phyloP scores from a whole-genome alignment of 2,113 vertebrate species.

The Pedetes capensis region DNA sequence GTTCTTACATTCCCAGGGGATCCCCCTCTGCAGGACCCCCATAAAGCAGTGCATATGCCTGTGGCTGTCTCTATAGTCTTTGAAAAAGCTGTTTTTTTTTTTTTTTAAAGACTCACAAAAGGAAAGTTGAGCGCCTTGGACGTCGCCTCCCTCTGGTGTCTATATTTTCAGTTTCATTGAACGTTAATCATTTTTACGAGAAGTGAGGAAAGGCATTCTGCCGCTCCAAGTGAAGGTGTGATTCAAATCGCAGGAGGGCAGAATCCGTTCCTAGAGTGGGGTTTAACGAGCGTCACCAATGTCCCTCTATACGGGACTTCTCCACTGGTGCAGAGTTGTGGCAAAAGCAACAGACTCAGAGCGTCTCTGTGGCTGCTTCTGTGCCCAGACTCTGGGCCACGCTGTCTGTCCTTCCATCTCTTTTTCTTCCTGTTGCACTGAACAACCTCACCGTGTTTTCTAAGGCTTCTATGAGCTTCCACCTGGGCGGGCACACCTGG shows the following conservation, averaged over 20 bases:
- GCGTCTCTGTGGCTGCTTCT: background rate
- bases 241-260: background rate
- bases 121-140: background rate
- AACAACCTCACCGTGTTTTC: slow-evolving; percentile 45
- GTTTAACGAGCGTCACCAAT: background rate
- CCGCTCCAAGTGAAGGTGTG: background rate
- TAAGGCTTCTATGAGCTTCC: slow-evolving; percentile 64
- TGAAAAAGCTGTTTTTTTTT: slow-evolving; percentile 56
- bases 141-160: background rate
- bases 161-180: slow-evolving; percentile 56
- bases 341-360: background rate
- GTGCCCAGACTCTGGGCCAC: background rate
- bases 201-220: slow-evolving; percentile 1
- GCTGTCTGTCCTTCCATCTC: slow-evolving; percentile 38
- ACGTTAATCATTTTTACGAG: slow-evolving; percentile 45
- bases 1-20: background rate
- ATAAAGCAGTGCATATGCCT: background rate
- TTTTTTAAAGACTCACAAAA: slow-evolving; percentile 46
- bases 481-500: slow-evolving; percentile 69
- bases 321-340: background rate
- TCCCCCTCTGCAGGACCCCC: background rate
- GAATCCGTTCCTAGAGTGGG: slow-evolving; percentile 11
- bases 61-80: slow-evolving; percentile 19
- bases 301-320: background rate
- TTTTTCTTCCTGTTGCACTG: slow-evolving; percentile 58